phyloP scores from a whole-genome alignment of 2,113 vertebrate species.

The Fregetta grallaria region DNA sequence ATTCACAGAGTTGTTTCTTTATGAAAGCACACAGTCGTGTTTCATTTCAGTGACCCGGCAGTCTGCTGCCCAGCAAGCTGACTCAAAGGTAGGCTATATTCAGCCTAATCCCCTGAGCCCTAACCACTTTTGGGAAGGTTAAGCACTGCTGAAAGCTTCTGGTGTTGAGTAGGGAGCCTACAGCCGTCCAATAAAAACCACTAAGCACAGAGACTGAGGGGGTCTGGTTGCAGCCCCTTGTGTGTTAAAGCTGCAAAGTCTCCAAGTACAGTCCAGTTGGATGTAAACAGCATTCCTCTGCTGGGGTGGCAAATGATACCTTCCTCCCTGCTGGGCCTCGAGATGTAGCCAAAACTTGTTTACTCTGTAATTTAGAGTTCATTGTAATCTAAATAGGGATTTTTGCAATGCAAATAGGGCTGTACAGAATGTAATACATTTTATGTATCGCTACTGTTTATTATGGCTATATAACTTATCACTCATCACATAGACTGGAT shows the following conservation, averaged over 20 bases:
- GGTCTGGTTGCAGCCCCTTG: neutral
- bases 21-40: neutral
- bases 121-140: neutral
- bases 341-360: slow-evolving; percentile 50
- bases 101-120: neutral
- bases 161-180: neutral
- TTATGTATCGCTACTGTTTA: slow-evolving; percentile 45
- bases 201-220: neutral
- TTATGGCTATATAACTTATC: slow-evolving; percentile 38
- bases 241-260: slow-evolving; percentile 10
- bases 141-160: neutral
- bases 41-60: neutral
- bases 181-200: neutral
- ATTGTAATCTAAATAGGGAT: slow-evolving; percentile 50
- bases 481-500: slow-evolving; percentile 39
- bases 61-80: neutral
- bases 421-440: slow-evolving; percentile 23
- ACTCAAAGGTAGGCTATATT: neutral
- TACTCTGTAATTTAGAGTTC: slow-evolving; percentile 56
- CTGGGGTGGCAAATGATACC: slow-evolving; percentile 21
- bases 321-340: slow-evolving; percentile 49
- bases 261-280: neutral
- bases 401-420: slow-evolving; percentile 60
- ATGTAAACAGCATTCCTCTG: slow-evolving; percentile 53
- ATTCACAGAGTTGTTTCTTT: neutral